Base-by-base conservation (phyloP, 2,797 vertebrate species). In the Aulostomus chinensis region DNA sequence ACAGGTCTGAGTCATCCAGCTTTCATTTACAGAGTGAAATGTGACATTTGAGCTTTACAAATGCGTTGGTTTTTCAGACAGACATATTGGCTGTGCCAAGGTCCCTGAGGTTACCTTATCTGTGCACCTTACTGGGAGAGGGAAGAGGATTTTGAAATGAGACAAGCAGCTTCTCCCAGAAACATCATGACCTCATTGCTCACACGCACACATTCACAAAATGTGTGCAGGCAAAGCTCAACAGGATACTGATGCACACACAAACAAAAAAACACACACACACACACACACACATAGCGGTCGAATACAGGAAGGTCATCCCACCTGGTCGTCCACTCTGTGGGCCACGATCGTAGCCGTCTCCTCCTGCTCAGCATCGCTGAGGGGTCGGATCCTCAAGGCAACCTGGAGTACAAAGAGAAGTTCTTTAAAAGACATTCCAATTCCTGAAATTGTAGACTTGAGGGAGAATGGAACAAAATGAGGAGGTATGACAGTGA, bases 261-360 rank as follows among this genome's bases (percentile, higher is more conserved):
- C 32, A 51, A n/a, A n/a, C n/a, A n/a, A n/a, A n/a, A n/a, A n/a
- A n/a, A n/a, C n/a, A n/a, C n/a, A 5, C 22, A 7, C 32, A 35
- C 25, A 55, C 35, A 41, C 12, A 43, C 28, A 43, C 32, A 63
- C 37, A 26, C 31, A 17, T 25, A 24, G 8, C 13, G 6, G 54
- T 5, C 8, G n/a, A 25, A 30, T 24, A 41, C 39, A 39, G 28
- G 18, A 14, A 5, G 14, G 18, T 13, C 12, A 4, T 49, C 88
- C 87, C 85, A 98, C 96, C 94, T 97, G 94, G 25, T 96, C 88
- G 0, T 95, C 94, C 63, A 96, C 68, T 76, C 91, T 85, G 76
- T 95, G 95, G 52, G 94, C 94, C 28, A 95, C 92, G 34, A 93
- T 87, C 0, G 91, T 84, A 35, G 95, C 94, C 29, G 86, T 89